A percentile compares a stretch with the other conserved stretches of the same genome.
Evolutionary conservation across 2,888 invertebrate species (phyloP).

Genomic region (Pyralis farinalis): DNA sequence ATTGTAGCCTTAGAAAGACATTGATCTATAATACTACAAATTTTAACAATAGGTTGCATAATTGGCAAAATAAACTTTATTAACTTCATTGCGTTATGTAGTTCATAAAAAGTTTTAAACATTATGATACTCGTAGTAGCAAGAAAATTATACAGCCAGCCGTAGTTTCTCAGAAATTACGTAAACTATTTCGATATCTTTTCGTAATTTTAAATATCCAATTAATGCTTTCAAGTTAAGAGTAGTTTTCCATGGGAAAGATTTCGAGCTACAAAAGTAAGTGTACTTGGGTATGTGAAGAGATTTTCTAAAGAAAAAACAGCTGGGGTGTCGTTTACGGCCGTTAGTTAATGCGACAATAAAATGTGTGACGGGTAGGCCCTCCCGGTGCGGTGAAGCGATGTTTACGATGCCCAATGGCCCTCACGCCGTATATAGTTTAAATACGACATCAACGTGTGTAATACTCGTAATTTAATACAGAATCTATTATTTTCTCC

Average conservation of each 20-base stretch:
- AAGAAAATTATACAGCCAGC: background rate
- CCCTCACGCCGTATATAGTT: background rate
- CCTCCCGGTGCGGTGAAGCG: conserved; percentile 10
- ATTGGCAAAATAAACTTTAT: too few species aligned
- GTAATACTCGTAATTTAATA: too few species aligned
- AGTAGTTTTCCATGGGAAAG: conserved; percentile 1
- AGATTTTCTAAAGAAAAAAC: conserved; percentile 9
- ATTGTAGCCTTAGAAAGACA: too few species aligned
- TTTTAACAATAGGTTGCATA: too few species aligned
- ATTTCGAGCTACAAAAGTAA: background rate
- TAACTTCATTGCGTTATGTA: too few species aligned
- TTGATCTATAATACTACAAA: too few species aligned
- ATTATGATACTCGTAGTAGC: too few species aligned
- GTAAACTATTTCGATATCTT: background rate
- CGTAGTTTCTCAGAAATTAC: background rate
- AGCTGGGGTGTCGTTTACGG: conserved; percentile 14
- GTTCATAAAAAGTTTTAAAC: background rate
- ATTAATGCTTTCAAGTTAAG: background rate
- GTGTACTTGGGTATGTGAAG: background rate
- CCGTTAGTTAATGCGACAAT: conserved; percentile 10
- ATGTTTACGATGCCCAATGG: conserved; percentile 2
- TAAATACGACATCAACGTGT: too few species aligned
- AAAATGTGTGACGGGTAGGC: conserved; percentile 12
- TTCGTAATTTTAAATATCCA: conserved; percentile 5
- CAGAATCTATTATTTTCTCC: too few species aligned